Evolutionary conservation across 2,888 invertebrate genomes (phyloP), one percentile per base, ranked within the genome.

Genomic region (Taphrorychus bicolor): DNA sequence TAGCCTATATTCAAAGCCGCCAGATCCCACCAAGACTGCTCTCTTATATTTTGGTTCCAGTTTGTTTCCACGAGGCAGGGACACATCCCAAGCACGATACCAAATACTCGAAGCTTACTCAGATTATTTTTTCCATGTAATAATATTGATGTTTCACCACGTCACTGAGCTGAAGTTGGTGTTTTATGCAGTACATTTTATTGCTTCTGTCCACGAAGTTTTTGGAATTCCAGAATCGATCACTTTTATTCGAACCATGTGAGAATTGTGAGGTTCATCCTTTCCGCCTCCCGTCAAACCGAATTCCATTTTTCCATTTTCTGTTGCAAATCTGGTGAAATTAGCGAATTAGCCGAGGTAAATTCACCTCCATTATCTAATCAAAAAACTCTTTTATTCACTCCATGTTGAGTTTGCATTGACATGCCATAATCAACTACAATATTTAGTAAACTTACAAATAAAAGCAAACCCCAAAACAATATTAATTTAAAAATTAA

Each of bases 371-470:
- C 32, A 32, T 32, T 32, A 32, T 32, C 32, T 32, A 32, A 32
- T 7, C 32, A 9, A 32, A 32, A 32, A 32, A 9, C 32, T 32
- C 9, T 32, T 7, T 7, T 9, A 32, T 32, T 32, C 32, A 32
- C 32, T 32, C 9, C 9, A 5, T 32, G 5, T 32, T 32, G 32
- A 32, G 32, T 7, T 32, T 32, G 5, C 5, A 32, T 9, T 7
- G 9, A 32, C 5, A 7, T 62, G 14, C 71, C 18, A 56, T 22
- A 62, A 40, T 62, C 54, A 16, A 62, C 32, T n/a, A n/a, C n/a
- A n/a, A n/a, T n/a, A n/a, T n/a, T n/a, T n/a, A n/a, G n/a, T n/a
- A n/a, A n/a, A n/a, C n/a, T n/a, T n/a, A n/a, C n/a, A n/a, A n/a
- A n/a, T n/a, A n/a, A n/a, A n/a, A n/a, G n/a, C n/a, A n/a, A n/a